phyloP scores from a whole-genome alignment of 2,113 vertebrate genomes.

The Sinocyclocheilus anophthalmus region DNA sequence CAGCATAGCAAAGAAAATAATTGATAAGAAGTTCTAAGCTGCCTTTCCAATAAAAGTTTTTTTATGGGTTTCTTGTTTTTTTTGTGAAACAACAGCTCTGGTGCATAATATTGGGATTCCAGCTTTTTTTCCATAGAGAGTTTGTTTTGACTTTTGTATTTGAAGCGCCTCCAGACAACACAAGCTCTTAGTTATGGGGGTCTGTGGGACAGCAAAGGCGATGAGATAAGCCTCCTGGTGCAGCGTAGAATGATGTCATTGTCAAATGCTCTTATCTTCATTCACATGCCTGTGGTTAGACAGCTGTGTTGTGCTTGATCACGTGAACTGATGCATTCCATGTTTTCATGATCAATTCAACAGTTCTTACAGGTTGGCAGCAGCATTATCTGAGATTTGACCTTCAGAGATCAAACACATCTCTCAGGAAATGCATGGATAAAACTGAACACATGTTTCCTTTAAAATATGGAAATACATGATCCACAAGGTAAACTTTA shows the following conservation, averaged over 20 bases:
- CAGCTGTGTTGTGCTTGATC: conserved; percentile 8
- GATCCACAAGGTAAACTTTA: background rate
- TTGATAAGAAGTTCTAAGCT: background rate
- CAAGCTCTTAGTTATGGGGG: background rate
- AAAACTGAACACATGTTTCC: background rate
- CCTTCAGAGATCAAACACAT: conserved; percentile 2
- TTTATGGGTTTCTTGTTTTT: background rate
- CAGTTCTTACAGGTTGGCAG: background rate
- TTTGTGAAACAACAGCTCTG: background rate
- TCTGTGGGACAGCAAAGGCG: conserved; percentile 5
- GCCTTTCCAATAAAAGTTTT: background rate
- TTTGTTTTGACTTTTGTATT: background rate
- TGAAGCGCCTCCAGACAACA: conserved; percentile 2
- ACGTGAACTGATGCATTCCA: conserved; percentile 18
- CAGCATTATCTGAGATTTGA: conserved; percentile 17
- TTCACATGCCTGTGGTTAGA: background rate
- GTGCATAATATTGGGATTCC: background rate
- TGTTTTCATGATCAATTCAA: conserved; percentile 26
- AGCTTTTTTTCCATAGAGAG: background rate
- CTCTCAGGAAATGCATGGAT: background rate
- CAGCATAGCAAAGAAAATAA: conserved; percentile 53
- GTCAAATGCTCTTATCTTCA: conserved; percentile 4
- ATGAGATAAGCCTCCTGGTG: conserved; percentile 16
- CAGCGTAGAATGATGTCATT: conserved; percentile 17
- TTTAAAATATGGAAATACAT: background rate